Conservation (phyloP, 2,888 invertebrate species). For the Amorpha juglandis region DNA sequence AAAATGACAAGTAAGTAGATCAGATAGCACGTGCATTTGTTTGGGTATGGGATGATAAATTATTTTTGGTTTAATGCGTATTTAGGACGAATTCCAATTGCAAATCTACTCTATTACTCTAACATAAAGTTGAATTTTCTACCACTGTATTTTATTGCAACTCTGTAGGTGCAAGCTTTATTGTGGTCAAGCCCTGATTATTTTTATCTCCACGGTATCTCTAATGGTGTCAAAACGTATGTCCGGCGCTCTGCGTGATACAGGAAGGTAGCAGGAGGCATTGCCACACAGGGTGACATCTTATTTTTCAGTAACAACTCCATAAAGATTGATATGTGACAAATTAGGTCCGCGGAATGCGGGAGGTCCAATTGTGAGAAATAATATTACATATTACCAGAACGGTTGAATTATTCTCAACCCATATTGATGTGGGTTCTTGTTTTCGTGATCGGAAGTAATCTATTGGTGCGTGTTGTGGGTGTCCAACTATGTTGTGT, state of each 20-base stretch:
- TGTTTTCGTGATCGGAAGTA: slow-evolving; percentile 71
- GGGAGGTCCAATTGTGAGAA: slow-evolving; percentile 70
- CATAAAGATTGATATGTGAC: slow-evolving; percentile 69
- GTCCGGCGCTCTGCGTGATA: slow-evolving; percentile 77
- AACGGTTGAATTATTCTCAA: slow-evolving; percentile 41
- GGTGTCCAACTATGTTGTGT: slow-evolving; percentile 5
- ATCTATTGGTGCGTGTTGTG: slow-evolving; percentile 46
- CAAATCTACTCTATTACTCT: slow-evolving; percentile 10
- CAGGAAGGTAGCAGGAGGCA: slow-evolving; percentile 78
- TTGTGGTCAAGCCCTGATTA: slow-evolving; percentile 78
- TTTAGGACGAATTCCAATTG: slow-evolving; percentile 2
- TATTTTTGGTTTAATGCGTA: slow-evolving; percentile 52
- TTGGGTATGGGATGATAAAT: slow-evolving; percentile 70
- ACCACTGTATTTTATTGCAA: slow-evolving; percentile 27
- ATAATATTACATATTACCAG: slow-evolving; percentile 53
- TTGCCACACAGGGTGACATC: slow-evolving; percentile 77
- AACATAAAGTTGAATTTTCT: slow-evolving; percentile 41
- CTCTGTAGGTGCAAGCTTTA: slow-evolving; percentile 46
- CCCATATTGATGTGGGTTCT: slow-evolving; percentile 43
- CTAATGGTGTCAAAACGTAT: slow-evolving; percentile 80
- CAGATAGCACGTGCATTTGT: slow-evolving; percentile 76
- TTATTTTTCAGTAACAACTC: slow-evolving; percentile 63
- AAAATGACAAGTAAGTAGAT: slow-evolving; percentile 74
- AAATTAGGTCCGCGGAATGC: slow-evolving; percentile 63
- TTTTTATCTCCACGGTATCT: slow-evolving; percentile 74